phyloP scores from a whole-genome alignment of 1,140 invertebrate genomes.

The Hydropsyche tenuis region DNA sequence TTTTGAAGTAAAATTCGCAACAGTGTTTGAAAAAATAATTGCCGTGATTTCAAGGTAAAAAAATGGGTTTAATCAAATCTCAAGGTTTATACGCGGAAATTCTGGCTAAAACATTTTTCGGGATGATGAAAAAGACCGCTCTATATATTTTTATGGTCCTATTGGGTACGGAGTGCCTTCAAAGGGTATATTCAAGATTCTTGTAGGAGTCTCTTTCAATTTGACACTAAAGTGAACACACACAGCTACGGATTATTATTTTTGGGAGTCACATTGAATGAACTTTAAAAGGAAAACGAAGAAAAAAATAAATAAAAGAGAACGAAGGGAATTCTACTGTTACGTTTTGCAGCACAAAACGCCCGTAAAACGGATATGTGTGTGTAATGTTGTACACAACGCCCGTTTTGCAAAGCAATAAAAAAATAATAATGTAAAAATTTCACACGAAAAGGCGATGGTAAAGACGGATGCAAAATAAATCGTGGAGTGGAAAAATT shows the following conservation, averaged over 20 bases:
- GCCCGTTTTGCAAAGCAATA: background rate
- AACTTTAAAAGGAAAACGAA: slow-evolving; percentile 13
- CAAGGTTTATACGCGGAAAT: slow-evolving; percentile 2
- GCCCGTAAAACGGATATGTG: background rate
- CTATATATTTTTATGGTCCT: slow-evolving; percentile 24
- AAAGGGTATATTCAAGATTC: slow-evolving; percentile 23
- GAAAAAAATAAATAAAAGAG: slow-evolving; percentile 3
- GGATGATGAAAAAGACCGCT: slow-evolving; percentile 23
- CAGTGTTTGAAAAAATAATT: background rate
- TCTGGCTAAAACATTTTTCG: background rate
- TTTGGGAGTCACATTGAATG: slow-evolving; percentile 18
- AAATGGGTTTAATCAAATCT: slow-evolving; percentile 5
- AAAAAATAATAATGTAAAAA: slow-evolving; percentile 4
- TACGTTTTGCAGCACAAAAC: slow-evolving; percentile 6
- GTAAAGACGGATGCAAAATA: slow-evolving; percentile 18
- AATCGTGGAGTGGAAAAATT: slow-evolving; percentile 9
- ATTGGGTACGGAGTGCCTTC: slow-evolving; percentile 5
- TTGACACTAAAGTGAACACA: slow-evolving; percentile 27
- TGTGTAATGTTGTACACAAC: background rate
- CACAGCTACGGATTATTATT: slow-evolving; percentile 26
- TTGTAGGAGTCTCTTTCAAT: slow-evolving; percentile 16
- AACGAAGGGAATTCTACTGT: background rate
- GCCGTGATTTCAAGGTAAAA: background rate
- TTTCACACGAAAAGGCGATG: slow-evolving; percentile 4
- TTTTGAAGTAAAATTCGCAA: background rate